phyloP scores from a whole-genome alignment of 2,797 vertebrate species.

The Syncerus caffer region DNA sequence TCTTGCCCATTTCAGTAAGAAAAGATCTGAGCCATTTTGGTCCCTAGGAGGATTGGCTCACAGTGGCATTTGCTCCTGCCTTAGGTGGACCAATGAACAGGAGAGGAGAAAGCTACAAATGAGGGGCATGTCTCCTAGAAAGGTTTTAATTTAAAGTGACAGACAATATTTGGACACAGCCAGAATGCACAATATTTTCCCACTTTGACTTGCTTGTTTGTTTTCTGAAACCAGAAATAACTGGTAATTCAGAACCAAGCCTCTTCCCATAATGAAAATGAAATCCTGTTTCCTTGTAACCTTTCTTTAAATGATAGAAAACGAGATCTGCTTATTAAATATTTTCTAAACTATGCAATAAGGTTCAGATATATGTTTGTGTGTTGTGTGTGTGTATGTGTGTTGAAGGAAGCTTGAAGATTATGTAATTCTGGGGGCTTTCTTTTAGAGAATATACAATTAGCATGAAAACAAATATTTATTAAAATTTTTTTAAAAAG shows the following conservation, averaged over 20 bases:
- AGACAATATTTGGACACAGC: neutral
- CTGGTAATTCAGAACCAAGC: neutral
- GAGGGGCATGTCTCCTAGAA: neutral
- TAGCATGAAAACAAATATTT: neutral
- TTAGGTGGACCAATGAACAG: fast-evolving
- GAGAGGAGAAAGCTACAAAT: neutral
- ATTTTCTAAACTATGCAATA: neutral
- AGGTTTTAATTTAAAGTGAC: neutral
- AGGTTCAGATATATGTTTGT: neutral
- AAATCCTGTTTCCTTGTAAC: neutral
- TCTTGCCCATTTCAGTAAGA: neutral
- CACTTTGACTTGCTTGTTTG: neutral
- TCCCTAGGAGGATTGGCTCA: neutral
- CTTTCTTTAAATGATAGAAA: neutral
- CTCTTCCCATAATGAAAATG: neutral
- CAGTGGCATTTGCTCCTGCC: neutral
- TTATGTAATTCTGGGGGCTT: neutral
- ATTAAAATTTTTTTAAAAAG: neutral
- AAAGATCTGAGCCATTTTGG: neutral
- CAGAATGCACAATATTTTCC: neutral
- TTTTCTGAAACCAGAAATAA: conserved; percentile 10
- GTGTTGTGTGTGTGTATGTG: neutral
- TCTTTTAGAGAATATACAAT: neutral
- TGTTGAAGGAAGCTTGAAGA: neutral
- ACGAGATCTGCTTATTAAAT: neutral